phyloP scores from a whole-genome alignment of 2,888 invertebrate species.

The Pteria penguin region DNA sequence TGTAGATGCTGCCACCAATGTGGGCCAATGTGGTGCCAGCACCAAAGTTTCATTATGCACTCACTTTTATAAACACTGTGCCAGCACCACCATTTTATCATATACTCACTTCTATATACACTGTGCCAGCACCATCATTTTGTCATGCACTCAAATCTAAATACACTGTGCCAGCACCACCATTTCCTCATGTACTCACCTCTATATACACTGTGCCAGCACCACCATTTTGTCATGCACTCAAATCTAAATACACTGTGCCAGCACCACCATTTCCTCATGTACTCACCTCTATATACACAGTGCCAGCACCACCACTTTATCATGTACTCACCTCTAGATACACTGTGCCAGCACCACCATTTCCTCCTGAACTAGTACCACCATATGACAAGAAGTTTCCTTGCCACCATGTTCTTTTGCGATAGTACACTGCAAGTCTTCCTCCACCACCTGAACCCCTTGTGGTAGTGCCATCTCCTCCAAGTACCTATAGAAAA shows the following conservation, averaged over 20 bases:
- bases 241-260: conserved; percentile 66
- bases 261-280: conserved; percentile 61
- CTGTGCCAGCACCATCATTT: no score
- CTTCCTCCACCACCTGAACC: conserved; percentile 68
- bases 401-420: conserved; percentile 62
- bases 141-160: not conserved
- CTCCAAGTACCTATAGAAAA: conserved; percentile 50
- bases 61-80: not conserved
- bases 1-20: no score
- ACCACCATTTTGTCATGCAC: no score
- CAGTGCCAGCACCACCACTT: no score
- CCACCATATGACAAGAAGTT: conserved; percentile 60
- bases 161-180: not conserved
- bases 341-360: conserved; percentile 68
- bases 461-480: conserved; percentile 41
- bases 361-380: conserved; percentile 41
- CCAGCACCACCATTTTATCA: not conserved
- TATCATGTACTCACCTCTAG: no score
- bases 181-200: no score
- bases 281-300: no score
- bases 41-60: not conserved
- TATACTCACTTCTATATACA: no score
- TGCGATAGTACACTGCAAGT: conserved; percentile 57
- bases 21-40: no score
- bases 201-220: no score